phyloP scores from a whole-genome alignment of 1,140 invertebrate genomes.

The Lanistes nyassanus region DNA sequence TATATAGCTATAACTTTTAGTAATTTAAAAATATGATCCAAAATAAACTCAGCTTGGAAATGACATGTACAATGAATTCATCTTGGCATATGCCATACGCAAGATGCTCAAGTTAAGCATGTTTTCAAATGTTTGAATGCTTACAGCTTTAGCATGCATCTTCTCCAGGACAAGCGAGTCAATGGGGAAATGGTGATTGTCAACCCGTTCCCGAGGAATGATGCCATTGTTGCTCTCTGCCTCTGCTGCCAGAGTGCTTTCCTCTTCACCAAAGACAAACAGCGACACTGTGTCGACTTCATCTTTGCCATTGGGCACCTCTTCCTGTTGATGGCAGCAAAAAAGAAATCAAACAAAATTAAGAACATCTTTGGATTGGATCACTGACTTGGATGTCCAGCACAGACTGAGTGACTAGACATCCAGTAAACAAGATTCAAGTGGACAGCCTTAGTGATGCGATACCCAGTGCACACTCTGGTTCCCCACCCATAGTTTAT shows the following conservation, averaged over 20 bases:
- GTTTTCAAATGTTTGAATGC: neutral
- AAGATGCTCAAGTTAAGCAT: neutral
- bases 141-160: conserved; percentile 21
- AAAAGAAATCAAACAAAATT: no score
- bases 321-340: neutral
- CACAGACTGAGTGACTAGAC: no score
- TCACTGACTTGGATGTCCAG: no score
- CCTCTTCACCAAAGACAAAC: conserved; percentile 62
- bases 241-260: conserved; percentile 45
- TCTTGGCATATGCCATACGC: no score
- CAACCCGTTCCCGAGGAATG: conserved; percentile 47
- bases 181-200: conserved; percentile 42
- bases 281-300: conserved; percentile 56
- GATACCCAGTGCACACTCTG: no score
- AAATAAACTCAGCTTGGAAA: no score
- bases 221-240: conserved; percentile 50
- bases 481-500: no score
- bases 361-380: no score
- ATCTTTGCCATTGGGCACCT: conserved; percentile 8
- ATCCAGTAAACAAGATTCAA: no score
- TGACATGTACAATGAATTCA: no score
- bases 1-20: neutral
- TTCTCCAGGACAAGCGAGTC: conserved; percentile 24
- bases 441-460: no score
- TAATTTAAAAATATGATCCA: no score